Conservation (phyloP, 2,888 invertebrate genomes). For the Sinhomidia bicolor region DNA sequence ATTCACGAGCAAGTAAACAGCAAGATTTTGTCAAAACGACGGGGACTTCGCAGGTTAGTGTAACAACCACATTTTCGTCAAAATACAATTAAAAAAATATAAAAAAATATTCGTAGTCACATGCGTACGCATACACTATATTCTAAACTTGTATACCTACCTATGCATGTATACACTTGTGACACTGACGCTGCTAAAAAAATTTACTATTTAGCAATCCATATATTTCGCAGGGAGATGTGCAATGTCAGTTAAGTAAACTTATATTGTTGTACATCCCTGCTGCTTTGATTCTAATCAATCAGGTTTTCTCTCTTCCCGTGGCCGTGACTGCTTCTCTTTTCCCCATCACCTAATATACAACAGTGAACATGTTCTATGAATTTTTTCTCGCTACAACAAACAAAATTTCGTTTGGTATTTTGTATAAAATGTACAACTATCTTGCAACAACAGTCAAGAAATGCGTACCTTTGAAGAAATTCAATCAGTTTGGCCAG, state of each 20-base stretch:
- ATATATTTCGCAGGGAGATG: background rate
- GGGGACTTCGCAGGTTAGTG: slow-evolving; percentile 11
- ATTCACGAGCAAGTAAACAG: slow-evolving; percentile 10
- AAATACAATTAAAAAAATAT: too few species aligned
- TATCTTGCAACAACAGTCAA: background rate
- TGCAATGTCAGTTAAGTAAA: slow-evolving; percentile 34
- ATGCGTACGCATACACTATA: too few species aligned
- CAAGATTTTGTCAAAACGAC: slow-evolving; percentile 3
- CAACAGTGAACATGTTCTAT: background rate
- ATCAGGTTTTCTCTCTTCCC: slow-evolving; percentile 59
- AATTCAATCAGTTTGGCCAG: too few species aligned
- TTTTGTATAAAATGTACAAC: background rate
- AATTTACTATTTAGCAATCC: background rate
- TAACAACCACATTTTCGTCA: background rate
- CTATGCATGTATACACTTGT: background rate
- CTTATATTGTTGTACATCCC: slow-evolving; percentile 31
- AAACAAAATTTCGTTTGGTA: background rate
- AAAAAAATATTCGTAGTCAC: too few species aligned
- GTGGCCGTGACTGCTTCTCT: slow-evolving; percentile 5
- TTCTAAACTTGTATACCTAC: background rate
- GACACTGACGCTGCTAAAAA: background rate
- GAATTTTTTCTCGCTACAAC: slow-evolving; percentile 35
- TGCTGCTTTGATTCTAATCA: slow-evolving; percentile 68
- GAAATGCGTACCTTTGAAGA: too few species aligned
- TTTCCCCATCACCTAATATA: background rate